Conservation (phyloP, 1,140 invertebrate species). For the Colletes latitarsis region DNA sequence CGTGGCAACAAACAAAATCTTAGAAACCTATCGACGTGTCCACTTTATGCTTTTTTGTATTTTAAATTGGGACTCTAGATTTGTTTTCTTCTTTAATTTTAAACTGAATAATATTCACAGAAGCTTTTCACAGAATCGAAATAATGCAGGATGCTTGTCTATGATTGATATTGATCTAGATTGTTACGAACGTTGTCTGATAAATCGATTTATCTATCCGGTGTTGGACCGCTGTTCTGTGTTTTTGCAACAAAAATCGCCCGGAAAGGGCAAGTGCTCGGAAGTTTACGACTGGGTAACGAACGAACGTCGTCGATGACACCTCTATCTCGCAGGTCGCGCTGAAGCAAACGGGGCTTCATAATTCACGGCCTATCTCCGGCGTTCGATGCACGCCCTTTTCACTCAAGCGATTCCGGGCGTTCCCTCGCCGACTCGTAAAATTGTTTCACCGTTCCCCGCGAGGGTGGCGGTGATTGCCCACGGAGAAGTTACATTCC, state of each 20-base stretch:
- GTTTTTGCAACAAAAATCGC: background rate
- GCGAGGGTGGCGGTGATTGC: background rate
- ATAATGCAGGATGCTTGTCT: no score
- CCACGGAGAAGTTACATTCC: background rate
- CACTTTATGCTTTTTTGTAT: no score
- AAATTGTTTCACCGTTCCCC: constrained; percentile 57
- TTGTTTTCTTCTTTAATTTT: no score
- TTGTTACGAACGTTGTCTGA: no score
- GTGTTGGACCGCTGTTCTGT: no score
- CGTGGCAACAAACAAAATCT: no score
- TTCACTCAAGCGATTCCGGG: constrained; percentile 1
- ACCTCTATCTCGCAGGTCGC: background rate
- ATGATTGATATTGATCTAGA: no score
- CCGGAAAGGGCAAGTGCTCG: background rate
- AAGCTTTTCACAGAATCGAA: no score
- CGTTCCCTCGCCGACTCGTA: constrained; percentile 53
- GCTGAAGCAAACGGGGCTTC: constrained; percentile 24
- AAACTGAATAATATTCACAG: no score
- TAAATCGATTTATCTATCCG: no score
- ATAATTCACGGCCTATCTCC: constrained; percentile 67
- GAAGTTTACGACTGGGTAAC: background rate
- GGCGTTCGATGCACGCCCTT: constrained; percentile 43
- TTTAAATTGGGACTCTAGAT: no score
- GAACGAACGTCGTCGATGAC: constrained; percentile 17
- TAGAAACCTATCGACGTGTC: no score